These are phyloP conservation scores for Drosophila cognata DNA, from an alignment of 2,888 invertebrate species.

Conservation along the genomic window DNA sequence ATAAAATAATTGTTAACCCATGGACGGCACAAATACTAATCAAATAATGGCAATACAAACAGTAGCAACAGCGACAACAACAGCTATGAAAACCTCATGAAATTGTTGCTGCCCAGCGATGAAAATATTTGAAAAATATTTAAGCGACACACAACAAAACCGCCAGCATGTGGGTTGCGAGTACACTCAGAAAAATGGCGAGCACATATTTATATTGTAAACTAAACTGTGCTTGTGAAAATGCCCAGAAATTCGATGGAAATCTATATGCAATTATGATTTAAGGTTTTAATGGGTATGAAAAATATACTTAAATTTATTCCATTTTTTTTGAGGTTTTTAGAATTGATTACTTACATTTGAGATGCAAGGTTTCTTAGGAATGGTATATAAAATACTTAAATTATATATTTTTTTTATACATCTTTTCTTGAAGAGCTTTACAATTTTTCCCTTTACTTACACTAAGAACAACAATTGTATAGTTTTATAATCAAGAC, in stretches of 20 bases:
- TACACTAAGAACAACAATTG: neutral
- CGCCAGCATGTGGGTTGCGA: slow-evolving; percentile 56
- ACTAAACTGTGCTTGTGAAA: neutral
- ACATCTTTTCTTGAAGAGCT: neutral
- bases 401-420: neutral
- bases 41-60: slow-evolving; percentile 67
- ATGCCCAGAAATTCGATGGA: neutral
- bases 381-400: neutral
- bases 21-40: slow-evolving; percentile 55
- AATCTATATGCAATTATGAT: neutral
- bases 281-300: neutral
- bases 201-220: neutral
- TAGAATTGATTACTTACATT: neutral
- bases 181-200: neutral
- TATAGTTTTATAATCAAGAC: neutral
- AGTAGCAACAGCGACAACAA: slow-evolving; percentile 9
- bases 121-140: slow-evolving; percentile 78
- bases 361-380: neutral
- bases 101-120: slow-evolving; percentile 44
- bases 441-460: neutral
- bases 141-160: slow-evolving; percentile 56
- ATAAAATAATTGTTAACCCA: slow-evolving; percentile 75
- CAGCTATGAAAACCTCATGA: slow-evolving; percentile 37
- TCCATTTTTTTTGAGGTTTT: neutral
- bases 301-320: neutral